A percentile compares a stretch with the other conserved stretches of the same genome.
Conservation (phyloP, 2,113 vertebrate species). For the Procapra przewalskii region DNA sequence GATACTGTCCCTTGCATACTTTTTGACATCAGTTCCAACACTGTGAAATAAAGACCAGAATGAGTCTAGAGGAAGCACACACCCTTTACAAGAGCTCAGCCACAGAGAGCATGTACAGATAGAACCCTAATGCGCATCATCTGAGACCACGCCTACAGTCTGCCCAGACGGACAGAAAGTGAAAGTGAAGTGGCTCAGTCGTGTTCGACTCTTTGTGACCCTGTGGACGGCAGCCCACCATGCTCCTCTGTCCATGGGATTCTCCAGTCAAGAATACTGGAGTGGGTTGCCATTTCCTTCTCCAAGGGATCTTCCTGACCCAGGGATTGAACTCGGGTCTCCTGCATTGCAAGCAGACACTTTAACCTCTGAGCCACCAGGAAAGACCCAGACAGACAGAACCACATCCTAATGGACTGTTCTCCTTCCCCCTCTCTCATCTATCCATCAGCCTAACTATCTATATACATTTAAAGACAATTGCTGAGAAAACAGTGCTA, state of each 20-base stretch:
- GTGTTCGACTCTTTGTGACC: accelerated
- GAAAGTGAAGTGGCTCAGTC: too few species aligned
- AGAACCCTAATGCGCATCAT: background rate
- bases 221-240: too few species aligned
- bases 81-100: background rate
- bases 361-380: too few species aligned
- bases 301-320: too few species aligned
- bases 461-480: background rate
- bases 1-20: background rate
- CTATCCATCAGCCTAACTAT: background rate
- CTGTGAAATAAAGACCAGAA: background rate
- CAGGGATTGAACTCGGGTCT: too few species aligned
- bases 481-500: background rate
- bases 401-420: background rate
- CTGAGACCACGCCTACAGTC: background rate
- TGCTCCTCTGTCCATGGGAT: too few species aligned
- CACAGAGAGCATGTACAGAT: background rate
- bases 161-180: background rate
- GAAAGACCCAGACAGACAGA: background rate
- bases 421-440: too few species aligned
- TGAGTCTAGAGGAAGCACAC: background rate
- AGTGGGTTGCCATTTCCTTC: too few species aligned
- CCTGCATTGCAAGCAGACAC: too few species aligned
- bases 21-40: background rate
- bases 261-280: too few species aligned